Evolutionary conservation across 1,140 invertebrate species (phyloP).

Genomic region (Helicoverpa zea): DNA sequence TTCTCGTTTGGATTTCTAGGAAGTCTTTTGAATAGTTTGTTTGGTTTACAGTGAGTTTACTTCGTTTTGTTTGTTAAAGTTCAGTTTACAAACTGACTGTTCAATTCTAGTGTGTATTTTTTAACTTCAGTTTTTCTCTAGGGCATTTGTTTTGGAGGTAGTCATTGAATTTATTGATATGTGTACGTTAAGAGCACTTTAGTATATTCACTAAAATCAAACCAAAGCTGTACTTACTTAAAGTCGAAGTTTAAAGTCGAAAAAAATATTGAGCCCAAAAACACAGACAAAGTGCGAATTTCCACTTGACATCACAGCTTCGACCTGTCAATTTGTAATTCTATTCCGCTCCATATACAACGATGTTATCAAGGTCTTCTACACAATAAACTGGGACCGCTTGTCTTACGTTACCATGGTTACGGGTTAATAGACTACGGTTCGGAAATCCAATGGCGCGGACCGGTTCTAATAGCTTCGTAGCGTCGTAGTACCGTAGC

Average conservation of each 20-base stretch:
- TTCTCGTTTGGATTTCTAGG: too few relatives aligned
- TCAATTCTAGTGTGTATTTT: too few relatives aligned
- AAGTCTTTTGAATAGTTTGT: too few relatives aligned
- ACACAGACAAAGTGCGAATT: conserved; percentile 2
- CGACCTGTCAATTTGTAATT: conserved; percentile 22
- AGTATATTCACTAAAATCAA: too few relatives aligned
- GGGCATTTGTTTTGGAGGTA: too few relatives aligned
- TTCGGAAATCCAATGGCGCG: conserved; percentile 21
- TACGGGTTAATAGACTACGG: conserved; percentile 2
- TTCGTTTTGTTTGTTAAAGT: too few relatives aligned
- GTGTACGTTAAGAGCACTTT: too few relatives aligned
- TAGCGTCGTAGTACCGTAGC: conserved; percentile 32
- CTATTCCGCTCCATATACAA: background rate
- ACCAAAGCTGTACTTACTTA: background rate
- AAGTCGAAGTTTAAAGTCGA: background rate
- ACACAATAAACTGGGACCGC: conserved; percentile 28
- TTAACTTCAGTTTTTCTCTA: too few relatives aligned
- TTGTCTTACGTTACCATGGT: conserved; percentile 25
- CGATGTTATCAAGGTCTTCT: conserved; percentile 31
- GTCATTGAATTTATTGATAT: too few relatives aligned
- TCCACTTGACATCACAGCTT: conserved; percentile 14
- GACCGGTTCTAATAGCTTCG: conserved; percentile 1
- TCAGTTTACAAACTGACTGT: too few relatives aligned
- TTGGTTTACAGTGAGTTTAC: too few relatives aligned
- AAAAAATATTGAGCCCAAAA: background rate